Percentiles rank a stretch among this genome's conserved stretches.
These are phyloP conservation scores for Branchinecta lynchi DNA, from an alignment of 1,140 invertebrate species.

Conservation along the genomic window DNA sequence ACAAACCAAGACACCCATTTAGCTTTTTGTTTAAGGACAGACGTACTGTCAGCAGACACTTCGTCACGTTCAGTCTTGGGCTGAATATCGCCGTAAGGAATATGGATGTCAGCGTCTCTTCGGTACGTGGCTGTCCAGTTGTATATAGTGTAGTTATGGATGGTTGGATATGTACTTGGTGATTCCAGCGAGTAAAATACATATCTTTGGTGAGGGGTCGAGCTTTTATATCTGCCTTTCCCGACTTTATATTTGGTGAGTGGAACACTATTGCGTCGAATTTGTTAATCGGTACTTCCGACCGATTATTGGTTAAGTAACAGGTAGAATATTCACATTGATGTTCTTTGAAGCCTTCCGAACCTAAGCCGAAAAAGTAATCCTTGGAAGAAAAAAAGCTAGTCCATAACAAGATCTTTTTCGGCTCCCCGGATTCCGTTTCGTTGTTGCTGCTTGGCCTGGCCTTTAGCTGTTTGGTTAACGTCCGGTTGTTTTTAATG, in stretches of 20 bases:
- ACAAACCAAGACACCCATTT: constrained; percentile 13
- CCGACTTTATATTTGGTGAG: background rate
- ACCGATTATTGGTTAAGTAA: background rate
- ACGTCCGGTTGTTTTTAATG: no score
- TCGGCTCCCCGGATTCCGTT: no score
- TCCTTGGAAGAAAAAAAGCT: no score
- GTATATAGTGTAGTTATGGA: background rate
- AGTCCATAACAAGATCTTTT: no score
- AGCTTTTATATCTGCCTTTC: background rate
- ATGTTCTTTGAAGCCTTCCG: no score
- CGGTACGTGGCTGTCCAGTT: no score
- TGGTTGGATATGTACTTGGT: background rate
- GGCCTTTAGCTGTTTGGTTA: no score
- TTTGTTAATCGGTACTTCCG: background rate
- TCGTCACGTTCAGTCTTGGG: background rate
- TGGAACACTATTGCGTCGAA: constrained; percentile 15
- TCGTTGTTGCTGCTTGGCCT: no score
- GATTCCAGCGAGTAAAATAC: constrained; percentile 15
- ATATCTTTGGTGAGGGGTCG: constrained; percentile 14
- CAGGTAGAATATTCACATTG: background rate
- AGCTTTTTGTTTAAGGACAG: background rate
- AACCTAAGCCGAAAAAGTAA: no score
- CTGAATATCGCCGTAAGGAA: background rate
- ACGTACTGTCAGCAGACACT: background rate
- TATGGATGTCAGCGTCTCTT: no score